Evolutionary conservation across 1,140 invertebrate genomes (phyloP).

Genomic region (Camponotus pennsylvanicus): DNA sequence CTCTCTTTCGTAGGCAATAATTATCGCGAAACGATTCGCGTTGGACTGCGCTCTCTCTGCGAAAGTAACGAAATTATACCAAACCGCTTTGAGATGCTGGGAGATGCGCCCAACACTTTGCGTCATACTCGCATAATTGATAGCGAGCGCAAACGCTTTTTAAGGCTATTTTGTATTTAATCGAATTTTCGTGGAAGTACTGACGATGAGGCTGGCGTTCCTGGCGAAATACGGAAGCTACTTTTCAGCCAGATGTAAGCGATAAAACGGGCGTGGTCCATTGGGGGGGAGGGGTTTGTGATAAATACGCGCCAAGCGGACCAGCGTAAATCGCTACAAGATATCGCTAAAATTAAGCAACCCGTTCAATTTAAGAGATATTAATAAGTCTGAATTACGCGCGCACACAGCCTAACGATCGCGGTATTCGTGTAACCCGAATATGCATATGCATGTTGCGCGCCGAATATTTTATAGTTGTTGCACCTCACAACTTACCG

Average conservation of each 20-base stretch:
- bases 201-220: slow-evolving; percentile 47
- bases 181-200: slow-evolving; percentile 48
- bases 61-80: slow-evolving; percentile 47
- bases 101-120: slow-evolving; percentile 21
- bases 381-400: slow-evolving; percentile 57
- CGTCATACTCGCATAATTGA: slow-evolving; percentile 39
- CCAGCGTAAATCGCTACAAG: slow-evolving; percentile 47
- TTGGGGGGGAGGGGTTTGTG: not conserved
- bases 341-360: slow-evolving; percentile 54
- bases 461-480: slow-evolving; percentile 54
- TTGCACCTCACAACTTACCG: slow-evolving; percentile 53
- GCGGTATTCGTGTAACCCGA: slow-evolving; percentile 3
- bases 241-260: not conserved
- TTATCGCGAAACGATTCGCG: slow-evolving; percentile 46
- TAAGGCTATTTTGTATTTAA: slow-evolving; percentile 46
- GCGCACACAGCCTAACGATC: not conserved
- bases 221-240: slow-evolving; percentile 30
- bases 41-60: slow-evolving; percentile 2
- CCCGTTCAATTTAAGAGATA: slow-evolving; percentile 53
- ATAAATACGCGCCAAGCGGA: slow-evolving; percentile 46
- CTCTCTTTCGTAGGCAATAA: slow-evolving; percentile 38
- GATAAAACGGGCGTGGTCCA: slow-evolving; percentile 65
- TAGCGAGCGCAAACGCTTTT: slow-evolving; percentile 46
- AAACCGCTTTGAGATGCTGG: slow-evolving; percentile 37
- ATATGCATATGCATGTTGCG: slow-evolving; percentile 35